phyloP scores from a whole-genome alignment of 2,113 vertebrate species.

The Chrysochloris asiatica region DNA sequence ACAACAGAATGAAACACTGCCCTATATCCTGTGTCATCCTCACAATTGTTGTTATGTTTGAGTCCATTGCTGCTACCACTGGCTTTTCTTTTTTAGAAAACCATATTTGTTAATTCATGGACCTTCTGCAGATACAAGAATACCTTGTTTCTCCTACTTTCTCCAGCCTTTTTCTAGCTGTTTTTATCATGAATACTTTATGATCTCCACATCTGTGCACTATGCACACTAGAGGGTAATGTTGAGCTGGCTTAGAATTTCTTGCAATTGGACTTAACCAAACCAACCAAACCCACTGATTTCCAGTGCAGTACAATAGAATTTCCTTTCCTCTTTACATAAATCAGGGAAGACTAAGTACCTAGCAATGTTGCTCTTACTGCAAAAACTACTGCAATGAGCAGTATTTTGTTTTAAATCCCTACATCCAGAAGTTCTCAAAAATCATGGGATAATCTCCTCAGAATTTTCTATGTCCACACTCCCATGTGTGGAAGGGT shows the following conservation, averaged over 20 bases:
- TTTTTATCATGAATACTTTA: background rate
- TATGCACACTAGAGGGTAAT: constrained; percentile 80
- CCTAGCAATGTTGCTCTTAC: constrained; percentile 50
- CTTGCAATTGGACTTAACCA: background rate
- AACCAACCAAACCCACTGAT: background rate
- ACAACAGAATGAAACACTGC: too few relatives aligned
- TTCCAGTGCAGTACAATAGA: background rate
- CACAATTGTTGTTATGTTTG: too few relatives aligned
- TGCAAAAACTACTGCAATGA: constrained; percentile 20
- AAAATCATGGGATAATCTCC: constrained; percentile 26
- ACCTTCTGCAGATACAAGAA: background rate
- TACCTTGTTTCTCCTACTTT: background rate
- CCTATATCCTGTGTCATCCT: too few relatives aligned
- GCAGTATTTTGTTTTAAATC: constrained; percentile 29
- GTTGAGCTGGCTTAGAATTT: constrained; percentile 74
- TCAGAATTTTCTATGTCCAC: background rate
- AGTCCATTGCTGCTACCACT: too few relatives aligned
- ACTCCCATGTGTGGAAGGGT: background rate
- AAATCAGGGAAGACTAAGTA: constrained; percentile 8
- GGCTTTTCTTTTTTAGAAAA: background rate
- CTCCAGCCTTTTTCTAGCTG: background rate
- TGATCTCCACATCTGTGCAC: background rate
- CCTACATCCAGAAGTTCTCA: constrained; percentile 46
- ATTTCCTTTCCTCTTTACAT: background rate
- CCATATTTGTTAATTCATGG: background rate